Conservation (phyloP, 2,113 vertebrate species). For the Cynocephalus volans region DNA sequence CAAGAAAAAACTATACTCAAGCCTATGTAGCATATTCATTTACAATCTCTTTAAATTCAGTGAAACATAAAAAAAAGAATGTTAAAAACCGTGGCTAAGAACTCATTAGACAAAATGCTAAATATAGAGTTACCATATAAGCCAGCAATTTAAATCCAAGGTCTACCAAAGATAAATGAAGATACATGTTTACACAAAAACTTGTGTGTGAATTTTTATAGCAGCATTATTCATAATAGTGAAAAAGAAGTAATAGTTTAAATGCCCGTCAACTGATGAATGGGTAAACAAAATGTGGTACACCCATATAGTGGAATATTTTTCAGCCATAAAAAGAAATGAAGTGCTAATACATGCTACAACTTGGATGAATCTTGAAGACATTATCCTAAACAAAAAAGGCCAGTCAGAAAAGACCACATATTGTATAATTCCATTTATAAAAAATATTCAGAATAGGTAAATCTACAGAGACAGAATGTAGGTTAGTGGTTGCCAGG, state of each 20-base stretch:
- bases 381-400: background rate
- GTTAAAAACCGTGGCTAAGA: background rate
- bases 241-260: background rate
- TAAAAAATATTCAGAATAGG: constrained; percentile 22
- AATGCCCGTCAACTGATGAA: background rate
- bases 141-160: background rate
- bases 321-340: constrained; percentile 11
- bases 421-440: background rate
- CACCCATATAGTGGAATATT: background rate
- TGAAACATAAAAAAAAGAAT: constrained; percentile 49
- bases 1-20: constrained; percentile 48
- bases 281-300: background rate
- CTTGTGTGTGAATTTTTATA: background rate
- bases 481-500: background rate
- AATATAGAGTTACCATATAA: background rate
- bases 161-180: background rate
- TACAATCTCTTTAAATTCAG: constrained; percentile 63
- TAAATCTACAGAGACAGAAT: background rate
- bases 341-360: background rate
- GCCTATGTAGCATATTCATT: constrained; percentile 29
- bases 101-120: background rate
- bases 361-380: background rate
- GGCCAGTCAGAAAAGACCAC: background rate
- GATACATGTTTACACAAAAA: background rate
- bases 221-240: background rate